A percentile compares a stretch with the other conserved stretches of the same genome.
Evolutionary conservation across 1,140 invertebrate genomes (phyloP).

Genomic region (Solenopsis fugax): DNA sequence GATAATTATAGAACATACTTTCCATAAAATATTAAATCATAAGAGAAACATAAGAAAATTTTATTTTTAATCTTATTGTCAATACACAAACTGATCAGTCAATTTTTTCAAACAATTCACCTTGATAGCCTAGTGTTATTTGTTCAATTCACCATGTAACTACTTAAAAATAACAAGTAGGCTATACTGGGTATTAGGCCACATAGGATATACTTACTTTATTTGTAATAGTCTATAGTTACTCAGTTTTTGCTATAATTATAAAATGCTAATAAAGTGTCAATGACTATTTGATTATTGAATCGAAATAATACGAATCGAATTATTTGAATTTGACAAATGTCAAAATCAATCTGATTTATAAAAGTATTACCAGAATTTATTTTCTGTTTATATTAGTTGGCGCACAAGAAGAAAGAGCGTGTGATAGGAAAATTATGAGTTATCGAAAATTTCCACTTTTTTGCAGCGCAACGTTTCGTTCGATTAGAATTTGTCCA

Average conservation of each 20-base stretch:
- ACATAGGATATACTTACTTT: no score
- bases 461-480: constrained; percentile 14
- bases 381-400: neutral
- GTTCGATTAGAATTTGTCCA: constrained; percentile 49
- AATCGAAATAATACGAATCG: neutral
- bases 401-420: neutral
- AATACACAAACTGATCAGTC: no score
- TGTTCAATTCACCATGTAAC: no score
- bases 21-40: no score
- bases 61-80: no score
- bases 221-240: neutral
- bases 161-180: no score
- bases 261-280: neutral
- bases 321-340: neutral
- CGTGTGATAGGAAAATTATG: neutral
- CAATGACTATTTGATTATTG: neutral
- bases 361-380: neutral
- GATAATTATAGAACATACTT: no score
- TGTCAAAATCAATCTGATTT: neutral
- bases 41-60: no score
- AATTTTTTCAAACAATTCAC: no score
- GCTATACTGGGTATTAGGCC: no score
- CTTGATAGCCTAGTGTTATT: no score
- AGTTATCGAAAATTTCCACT: constrained; percentile 11
- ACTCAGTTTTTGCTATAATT: neutral